Evolutionary conservation across 1,140 invertebrate species (phyloP).

Genomic region (Episyrphus balteatus): DNA sequence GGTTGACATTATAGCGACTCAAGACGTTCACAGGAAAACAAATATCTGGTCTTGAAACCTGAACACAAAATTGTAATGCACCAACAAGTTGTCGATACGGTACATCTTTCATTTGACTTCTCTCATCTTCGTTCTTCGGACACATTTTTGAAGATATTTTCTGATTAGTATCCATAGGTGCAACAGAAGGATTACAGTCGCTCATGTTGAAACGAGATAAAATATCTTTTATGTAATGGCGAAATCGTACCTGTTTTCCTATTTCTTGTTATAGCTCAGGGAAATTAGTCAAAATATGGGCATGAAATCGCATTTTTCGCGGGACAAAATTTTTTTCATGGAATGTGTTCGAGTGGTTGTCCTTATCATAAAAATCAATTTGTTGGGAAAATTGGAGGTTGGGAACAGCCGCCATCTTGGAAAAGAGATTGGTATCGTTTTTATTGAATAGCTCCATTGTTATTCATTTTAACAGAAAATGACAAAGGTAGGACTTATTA

Average conservation of each 20-base stretch:
- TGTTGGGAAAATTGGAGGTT: too few species aligned
- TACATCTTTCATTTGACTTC: slow-evolving; percentile 9
- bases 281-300: too few species aligned
- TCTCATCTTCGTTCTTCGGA: slow-evolving; percentile 6
- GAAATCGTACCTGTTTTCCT: slow-evolving; percentile 13
- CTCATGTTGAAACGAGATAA: slow-evolving; percentile 14
- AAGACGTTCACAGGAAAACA: slow-evolving; percentile 18
- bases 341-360: too few species aligned
- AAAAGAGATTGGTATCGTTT: too few species aligned
- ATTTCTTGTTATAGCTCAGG: slow-evolving; percentile 4
- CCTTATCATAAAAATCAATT: too few species aligned
- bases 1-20: slow-evolving; percentile 14
- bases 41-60: slow-evolving; percentile 32
- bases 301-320: too few species aligned
- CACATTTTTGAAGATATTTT: slow-evolving; percentile 12
- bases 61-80: slow-evolving; percentile 22
- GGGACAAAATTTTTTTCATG: too few species aligned
- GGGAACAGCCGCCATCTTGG: too few species aligned
- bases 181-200: slow-evolving; percentile 12
- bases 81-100: slow-evolving; percentile 14
- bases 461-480: too few species aligned
- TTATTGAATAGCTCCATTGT: too few species aligned
- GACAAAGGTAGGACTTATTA: too few species aligned
- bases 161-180: slow-evolving; percentile 12
- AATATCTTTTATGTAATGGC: slow-evolving; percentile 24